Conservation (phyloP, 2,888 invertebrate species). For the Candidula unifasciata region DNA sequence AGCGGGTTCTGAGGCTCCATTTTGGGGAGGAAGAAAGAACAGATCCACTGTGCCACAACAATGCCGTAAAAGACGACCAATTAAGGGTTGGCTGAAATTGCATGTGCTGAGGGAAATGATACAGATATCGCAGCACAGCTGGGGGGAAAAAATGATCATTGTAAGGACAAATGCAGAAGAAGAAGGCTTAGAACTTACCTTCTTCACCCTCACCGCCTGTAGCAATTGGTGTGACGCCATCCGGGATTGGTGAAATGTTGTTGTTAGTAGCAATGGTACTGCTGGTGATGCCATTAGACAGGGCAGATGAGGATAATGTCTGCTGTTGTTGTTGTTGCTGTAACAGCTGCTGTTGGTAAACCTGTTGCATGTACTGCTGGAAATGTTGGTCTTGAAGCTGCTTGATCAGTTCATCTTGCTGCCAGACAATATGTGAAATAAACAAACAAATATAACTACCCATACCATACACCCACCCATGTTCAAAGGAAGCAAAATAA, state of each 20-base stretch:
- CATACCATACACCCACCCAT: not conserved
- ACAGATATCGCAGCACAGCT: too few relatives aligned
- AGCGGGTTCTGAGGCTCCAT: too few relatives aligned
- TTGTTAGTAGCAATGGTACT: slow-evolving; percentile 49
- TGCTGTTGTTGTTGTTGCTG: slow-evolving; percentile 78
- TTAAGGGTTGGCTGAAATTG: too few relatives aligned
- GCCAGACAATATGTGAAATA: slow-evolving; percentile 68
- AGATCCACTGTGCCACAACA: too few relatives aligned
- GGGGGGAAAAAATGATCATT: too few relatives aligned
- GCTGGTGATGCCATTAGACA: slow-evolving; percentile 17
- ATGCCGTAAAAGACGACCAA: too few relatives aligned
- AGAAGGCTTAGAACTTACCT: slow-evolving; percentile 45
- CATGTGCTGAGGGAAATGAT: too few relatives aligned
- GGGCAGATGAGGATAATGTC: slow-evolving; percentile 13
- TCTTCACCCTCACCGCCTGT: slow-evolving; percentile 57
- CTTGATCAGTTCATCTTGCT: slow-evolving; percentile 94
- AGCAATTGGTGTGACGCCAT: slow-evolving; percentile 52
- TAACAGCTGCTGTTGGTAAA: slow-evolving; percentile 81
- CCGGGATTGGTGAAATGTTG: slow-evolving; percentile 77
- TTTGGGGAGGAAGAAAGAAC: too few relatives aligned
- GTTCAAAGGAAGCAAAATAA: too few relatives aligned
- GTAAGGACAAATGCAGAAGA: too few relatives aligned
- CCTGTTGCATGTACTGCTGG: slow-evolving; percentile 98
- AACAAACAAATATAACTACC: not conserved
- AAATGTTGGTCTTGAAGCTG: slow-evolving; percentile 99